Evolutionary conservation across 2,113 vertebrate species (phyloP), one percentile per base, ranked within the genome.

Genomic region (Ascaphus truei): DNA sequence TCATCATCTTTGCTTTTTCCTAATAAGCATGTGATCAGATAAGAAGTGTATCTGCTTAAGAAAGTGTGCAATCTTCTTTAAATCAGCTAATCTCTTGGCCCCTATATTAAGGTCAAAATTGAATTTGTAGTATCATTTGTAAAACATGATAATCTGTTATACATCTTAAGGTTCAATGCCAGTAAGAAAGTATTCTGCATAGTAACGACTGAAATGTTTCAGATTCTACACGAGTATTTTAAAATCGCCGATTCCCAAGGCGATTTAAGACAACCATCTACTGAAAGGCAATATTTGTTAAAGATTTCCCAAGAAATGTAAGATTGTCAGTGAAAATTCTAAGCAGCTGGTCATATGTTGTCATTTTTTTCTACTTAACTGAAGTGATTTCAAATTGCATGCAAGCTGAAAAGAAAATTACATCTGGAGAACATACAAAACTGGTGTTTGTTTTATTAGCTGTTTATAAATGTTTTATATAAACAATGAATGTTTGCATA

Each of bases 401-500:
- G 66, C 34, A 10, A 48, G n/a, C 29, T 22, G 23, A 26, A 22
- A 30, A 37, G 62, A 53, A 41, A 68, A 62, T 5, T 45, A 68
- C 53, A 72, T 72, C 68, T 55, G 13, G 31, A 74, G 61, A 29
- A 60, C 60, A 29, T 58, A 3, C 4, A 73, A 68, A 51, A 11
- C 29, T 51, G 50, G 16, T 48, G 56, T 53, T 72, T 16, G 23
- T 68, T 74, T 72, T 67, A 75, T 5, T 13, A 68, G 0, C 0
- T 13, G 30, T 13, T 76, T 29, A 71, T 53, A 43, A 73, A 73
- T 37, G 41, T 68, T 64, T 61, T 45, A 39, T 69, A 57, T 9
- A 57, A 74, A 72, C 79, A 60, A 15, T 33, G 34, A 47, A 47
- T 50, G 66, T 69, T 79, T 79, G 37, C 34, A 72, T 39, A 36